Conservation (phyloP, 2,797 vertebrate species). For the Megaceryle alcyon region DNA sequence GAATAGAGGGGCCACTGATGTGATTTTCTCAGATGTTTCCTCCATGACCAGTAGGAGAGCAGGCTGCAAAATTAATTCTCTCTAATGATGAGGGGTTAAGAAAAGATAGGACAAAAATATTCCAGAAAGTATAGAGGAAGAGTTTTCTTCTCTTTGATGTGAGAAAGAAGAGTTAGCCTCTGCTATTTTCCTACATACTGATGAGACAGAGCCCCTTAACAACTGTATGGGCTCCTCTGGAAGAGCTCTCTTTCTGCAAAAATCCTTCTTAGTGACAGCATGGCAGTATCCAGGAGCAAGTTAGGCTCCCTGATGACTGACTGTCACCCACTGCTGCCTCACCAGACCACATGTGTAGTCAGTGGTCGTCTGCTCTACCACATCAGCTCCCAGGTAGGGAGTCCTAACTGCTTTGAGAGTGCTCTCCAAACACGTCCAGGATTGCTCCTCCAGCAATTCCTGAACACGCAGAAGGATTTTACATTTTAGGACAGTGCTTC, state of each 20-base stretch:
- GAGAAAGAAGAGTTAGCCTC: neutral
- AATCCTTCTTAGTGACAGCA: neutral
- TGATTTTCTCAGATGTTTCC: neutral
- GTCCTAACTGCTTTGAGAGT: accelerated
- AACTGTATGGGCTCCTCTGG: neutral
- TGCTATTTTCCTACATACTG: neutral
- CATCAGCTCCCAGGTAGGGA: accelerated
- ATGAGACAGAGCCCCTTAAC: neutral
- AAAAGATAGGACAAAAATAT: neutral
- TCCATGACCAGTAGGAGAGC: neutral
- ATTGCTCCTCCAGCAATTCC: accelerated
- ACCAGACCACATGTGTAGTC: neutral
- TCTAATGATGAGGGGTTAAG: neutral
- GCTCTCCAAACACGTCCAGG: neutral
- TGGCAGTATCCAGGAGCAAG: accelerated
- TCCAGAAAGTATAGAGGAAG: neutral
- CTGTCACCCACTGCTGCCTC: neutral
- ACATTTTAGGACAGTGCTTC: neutral
- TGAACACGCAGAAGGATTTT: accelerated
- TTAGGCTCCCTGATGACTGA: neutral
- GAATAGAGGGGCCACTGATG: neutral
- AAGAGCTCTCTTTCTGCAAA: neutral
- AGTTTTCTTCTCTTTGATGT: neutral
- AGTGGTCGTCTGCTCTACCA: neutral
- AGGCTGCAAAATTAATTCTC: neutral